Percentiles rank a stretch among this genome's conserved stretches.
Evolutionary conservation across 2,797 vertebrate genomes (phyloP).

Genomic region (Thripadectes ignobilis): DNA sequence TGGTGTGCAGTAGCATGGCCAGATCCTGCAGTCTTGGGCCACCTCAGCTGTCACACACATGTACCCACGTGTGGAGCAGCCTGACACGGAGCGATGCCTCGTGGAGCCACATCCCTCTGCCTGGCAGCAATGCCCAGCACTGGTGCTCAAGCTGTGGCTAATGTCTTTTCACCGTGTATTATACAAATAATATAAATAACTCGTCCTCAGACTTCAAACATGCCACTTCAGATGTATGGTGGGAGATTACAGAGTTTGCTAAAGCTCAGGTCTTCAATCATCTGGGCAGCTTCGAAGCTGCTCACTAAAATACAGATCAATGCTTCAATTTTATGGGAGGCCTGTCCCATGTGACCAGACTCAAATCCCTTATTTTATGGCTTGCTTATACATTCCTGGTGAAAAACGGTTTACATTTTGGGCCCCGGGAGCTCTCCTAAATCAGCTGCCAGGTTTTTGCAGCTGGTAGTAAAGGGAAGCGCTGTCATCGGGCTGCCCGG

Average conservation of each 20-base stretch:
- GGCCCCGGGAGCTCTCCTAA: constrained; percentile 86
- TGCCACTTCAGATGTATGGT: constrained; percentile 82
- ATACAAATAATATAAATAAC: constrained; percentile 82
- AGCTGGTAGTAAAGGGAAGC: constrained; percentile 85
- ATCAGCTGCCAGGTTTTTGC: constrained; percentile 88
- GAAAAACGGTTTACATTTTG: constrained; percentile 92
- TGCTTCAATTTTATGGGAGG: constrained; percentile 85
- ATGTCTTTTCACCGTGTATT: constrained; percentile 75
- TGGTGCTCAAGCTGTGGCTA: constrained; percentile 60
- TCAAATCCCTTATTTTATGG: constrained; percentile 91
- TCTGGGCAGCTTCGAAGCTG: constrained; percentile 69
- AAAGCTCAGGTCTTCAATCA: constrained; percentile 73
- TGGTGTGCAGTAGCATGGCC: not conserved
- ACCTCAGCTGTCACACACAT: fast-evolving
- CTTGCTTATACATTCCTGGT: constrained; percentile 94
- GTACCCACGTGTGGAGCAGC: fast-evolving
- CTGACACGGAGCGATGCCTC: fast-evolving
- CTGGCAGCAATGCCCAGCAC: not conserved
- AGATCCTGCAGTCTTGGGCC: fast-evolving
- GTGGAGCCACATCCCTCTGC: not conserved
- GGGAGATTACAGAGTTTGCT: constrained; percentile 81
- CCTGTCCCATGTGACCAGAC: constrained; percentile 83
- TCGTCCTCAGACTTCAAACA: constrained; percentile 82
- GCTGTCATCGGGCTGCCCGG: constrained; percentile 81
- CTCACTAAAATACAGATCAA: constrained; percentile 80